A percentile compares a stretch with the other conserved stretches of the same genome.
These are phyloP conservation scores for Poecilobothrus nobilitatus DNA, from an alignment of 2,888 invertebrate genomes.

Conservation along the genomic window DNA sequence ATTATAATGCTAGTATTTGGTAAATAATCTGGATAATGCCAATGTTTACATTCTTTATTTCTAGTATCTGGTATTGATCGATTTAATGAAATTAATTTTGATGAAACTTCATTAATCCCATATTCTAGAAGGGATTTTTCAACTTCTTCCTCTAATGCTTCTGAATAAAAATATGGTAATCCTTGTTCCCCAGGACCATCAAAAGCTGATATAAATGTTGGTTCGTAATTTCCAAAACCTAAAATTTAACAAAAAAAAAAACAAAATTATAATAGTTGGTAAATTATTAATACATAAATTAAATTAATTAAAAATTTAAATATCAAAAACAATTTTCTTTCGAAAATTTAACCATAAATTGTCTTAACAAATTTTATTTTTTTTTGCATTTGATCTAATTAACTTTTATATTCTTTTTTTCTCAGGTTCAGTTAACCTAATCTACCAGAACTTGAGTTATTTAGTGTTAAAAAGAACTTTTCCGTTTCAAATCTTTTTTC, in stretches of 20 bases:
- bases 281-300: no score
- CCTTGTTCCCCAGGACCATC: background rate
- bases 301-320: no score
- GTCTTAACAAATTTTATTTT: no score
- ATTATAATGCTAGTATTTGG: constrained; percentile 91
- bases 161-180: background rate
- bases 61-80: constrained; percentile 50
- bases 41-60: constrained; percentile 35
- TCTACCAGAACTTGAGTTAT: no score
- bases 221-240: background rate
- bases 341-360: no score
- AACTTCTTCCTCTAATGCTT: background rate
- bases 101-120: background rate
- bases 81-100: constrained; percentile 41
- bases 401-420: no score
- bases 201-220: background rate
- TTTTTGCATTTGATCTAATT: no score
- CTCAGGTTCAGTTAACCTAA: no score
- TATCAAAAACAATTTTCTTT: no score
- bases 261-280: no score
- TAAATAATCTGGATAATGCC: constrained; percentile 55
- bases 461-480: no score
- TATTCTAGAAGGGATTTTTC: background rate
- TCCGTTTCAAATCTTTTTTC: no score
- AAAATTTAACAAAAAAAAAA: background rate